These are phyloP conservation scores for Myiagra hebetior DNA, from an alignment of 2,113 vertebrate species.

Conservation along the genomic window DNA sequence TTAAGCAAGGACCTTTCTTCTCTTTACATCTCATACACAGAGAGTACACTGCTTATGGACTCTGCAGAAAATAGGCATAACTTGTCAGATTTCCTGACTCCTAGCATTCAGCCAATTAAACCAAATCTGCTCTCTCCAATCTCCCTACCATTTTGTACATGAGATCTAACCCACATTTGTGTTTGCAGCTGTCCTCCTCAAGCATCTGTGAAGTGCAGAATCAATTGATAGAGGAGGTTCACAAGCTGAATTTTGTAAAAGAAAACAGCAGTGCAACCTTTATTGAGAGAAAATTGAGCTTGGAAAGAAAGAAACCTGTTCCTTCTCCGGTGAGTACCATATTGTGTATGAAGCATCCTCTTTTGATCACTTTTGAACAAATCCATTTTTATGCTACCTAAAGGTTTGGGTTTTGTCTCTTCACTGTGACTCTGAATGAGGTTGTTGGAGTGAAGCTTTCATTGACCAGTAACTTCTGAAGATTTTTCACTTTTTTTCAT, in stretches of 20 bases:
- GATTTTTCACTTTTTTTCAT: neutral
- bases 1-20: neutral
- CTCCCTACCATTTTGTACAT: neutral
- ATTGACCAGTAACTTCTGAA: neutral
- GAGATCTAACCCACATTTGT: conserved; percentile 11
- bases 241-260: conserved; percentile 87
- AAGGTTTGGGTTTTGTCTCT: neutral
- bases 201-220: conserved; percentile 86
- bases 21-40: neutral
- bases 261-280: conserved; percentile 81
- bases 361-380: neutral
- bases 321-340: conserved; percentile 71
- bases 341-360: neutral
- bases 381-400: neutral
- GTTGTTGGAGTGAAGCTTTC: neutral
- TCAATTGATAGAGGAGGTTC: conserved; percentile 87
- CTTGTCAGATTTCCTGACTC: neutral
- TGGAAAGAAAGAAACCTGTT: conserved; percentile 86
- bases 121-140: neutral
- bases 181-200: conserved; percentile 77
- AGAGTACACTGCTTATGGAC: neutral
- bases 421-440: neutral
- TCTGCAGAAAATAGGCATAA: neutral
- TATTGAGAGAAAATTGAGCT: conserved; percentile 93
- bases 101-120: neutral